Evolutionary conservation across 1,140 invertebrate genomes (phyloP).

Genomic region (Pachypeltis micranthus): DNA sequence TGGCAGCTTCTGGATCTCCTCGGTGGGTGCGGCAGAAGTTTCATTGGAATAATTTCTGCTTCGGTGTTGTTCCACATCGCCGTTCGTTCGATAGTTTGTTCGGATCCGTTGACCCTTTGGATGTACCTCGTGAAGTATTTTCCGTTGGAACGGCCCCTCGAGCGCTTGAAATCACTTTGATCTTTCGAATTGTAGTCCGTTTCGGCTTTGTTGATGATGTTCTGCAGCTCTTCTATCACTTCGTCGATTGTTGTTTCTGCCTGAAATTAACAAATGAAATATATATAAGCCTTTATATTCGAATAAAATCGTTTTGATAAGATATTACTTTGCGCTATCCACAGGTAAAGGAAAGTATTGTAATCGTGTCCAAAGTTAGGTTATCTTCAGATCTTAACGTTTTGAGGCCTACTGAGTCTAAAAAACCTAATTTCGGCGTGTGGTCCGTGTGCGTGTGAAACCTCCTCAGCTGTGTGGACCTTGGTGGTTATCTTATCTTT

Average conservation of each 20-base stretch:
- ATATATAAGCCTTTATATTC: too few relatives aligned
- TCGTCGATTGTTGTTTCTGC: constrained; percentile 76
- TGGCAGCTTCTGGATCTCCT: constrained; percentile 42
- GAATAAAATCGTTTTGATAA: too few relatives aligned
- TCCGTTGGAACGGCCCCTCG: constrained; percentile 18
- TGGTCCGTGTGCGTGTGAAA: too few relatives aligned
- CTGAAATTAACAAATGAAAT: constrained; percentile 4
- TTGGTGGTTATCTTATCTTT: too few relatives aligned
- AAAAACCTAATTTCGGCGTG: too few relatives aligned
- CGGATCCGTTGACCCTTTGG: constrained; percentile 10
- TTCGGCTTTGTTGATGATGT: constrained; percentile 73
- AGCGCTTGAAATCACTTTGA: constrained; percentile 7
- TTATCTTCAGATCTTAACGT: too few relatives aligned
- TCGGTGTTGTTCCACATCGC: constrained; percentile 31
- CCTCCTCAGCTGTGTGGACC: too few relatives aligned
- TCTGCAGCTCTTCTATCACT: constrained; percentile 70
- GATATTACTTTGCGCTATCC: too few relatives aligned
- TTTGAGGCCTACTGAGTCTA: too few relatives aligned
- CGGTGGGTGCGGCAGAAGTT: constrained; percentile 48
- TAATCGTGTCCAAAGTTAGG: too few relatives aligned
- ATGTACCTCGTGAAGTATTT: constrained; percentile 24
- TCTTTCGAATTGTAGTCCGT: constrained; percentile 47
- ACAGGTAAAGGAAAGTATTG: too few relatives aligned
- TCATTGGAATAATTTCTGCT: constrained; percentile 46
- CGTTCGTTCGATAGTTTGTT: neutral